Conservation (phyloP, 2,797 vertebrate species). For the Somateria mollissima region DNA sequence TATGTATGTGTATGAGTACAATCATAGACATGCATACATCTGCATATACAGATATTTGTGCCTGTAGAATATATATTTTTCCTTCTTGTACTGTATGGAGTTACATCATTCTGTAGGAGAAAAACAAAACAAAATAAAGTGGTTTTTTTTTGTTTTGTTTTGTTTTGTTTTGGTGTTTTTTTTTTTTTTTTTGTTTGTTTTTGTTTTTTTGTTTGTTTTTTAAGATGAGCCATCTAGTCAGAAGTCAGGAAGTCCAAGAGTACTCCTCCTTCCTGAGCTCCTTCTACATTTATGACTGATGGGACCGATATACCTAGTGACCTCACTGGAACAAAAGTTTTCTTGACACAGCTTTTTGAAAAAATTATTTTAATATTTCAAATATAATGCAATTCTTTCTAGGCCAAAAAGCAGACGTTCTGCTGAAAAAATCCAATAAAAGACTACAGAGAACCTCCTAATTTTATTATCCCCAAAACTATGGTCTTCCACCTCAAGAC, state of each 20-base stretch:
- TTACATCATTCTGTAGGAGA: neutral
- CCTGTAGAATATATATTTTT: neutral
- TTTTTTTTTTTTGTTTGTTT: too few relatives aligned
- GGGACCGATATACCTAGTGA: neutral
- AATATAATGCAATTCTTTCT: neutral
- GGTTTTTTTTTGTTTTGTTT: too few relatives aligned
- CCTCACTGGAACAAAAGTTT: neutral
- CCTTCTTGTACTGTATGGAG: neutral
- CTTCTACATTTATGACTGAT: neutral
- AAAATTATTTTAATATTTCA: neutral
- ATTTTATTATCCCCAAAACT: constrained; percentile 2
- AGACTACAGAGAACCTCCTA: neutral
- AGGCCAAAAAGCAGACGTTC: neutral
- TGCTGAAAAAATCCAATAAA: neutral
- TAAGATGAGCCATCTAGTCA: too few relatives aligned
- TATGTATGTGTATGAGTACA: neutral
- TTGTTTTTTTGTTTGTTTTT: too few relatives aligned
- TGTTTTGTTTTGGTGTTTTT: too few relatives aligned
- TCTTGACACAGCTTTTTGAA: neutral
- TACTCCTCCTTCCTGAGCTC: rapidly evolving
- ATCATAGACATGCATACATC: rapidly evolving
- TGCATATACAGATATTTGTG: neutral
- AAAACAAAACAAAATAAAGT: neutral
- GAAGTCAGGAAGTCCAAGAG: neutral
- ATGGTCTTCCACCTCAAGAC: neutral